Base-by-base conservation (phyloP, 2,113 vertebrate genomes). In the Gymnarchus niloticus region DNA sequence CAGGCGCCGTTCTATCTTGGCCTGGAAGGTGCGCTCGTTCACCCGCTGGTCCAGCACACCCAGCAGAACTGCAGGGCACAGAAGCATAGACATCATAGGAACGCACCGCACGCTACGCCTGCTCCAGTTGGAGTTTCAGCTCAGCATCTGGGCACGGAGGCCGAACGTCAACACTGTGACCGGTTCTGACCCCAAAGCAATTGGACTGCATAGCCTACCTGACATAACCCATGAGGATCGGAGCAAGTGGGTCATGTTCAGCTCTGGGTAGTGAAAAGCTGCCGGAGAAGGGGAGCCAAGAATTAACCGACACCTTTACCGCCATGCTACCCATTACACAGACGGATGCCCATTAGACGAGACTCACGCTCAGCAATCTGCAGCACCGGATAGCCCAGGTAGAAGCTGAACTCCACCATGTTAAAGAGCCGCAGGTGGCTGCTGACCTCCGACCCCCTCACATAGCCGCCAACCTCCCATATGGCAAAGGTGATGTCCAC, bases 361-460 rank as follows among this genome's bases (percentile, higher is more conserved):
- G 85, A 97, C 98, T 97, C 92, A 99, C 98, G 98, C 87, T 99
- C 98, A 4, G 98, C 97, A 0, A 98, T 96, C 91, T 98, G 97
- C 85, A 96, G 94, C n/a, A 98, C 97, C 0, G 98, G 98, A 88
- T 96, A 98, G 37, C 97, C 97, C 93, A 99, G 93, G 87, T 98
- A 99, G 93, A 97, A 99, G 91, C 97, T 99, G 94, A 98, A 99
- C 88, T 99, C 98, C 89, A 99, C 98, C 91, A 95, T 89, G 0
- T 94, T 97, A 87, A 99, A 92, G 89, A 95, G 96, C 88, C 97
- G 92, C 61, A 99, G 93, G 81, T 94, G 92, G 80, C 93, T 93
- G 33, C 98, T 99, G 92, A 99, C 95, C 89, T 97, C 95, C 0
- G 97, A 97, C 0, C 98, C 98, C 0, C 93, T 94, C 85, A 97